These are phyloP conservation scores for Andrena bicolor DNA, from an alignment of 2,888 invertebrate species.

Conservation along the genomic window DNA sequence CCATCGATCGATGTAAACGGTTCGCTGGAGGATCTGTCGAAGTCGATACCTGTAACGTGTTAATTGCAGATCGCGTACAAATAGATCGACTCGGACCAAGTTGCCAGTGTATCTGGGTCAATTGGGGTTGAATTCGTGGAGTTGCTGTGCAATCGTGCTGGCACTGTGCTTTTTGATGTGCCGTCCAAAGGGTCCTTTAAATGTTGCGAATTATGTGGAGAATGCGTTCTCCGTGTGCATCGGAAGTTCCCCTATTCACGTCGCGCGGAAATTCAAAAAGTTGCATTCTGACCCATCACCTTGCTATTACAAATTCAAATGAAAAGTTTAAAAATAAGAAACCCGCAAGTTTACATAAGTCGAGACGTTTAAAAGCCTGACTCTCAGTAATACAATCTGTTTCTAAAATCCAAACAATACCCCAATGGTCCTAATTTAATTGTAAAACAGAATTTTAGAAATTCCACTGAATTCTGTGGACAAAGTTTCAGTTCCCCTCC, in stretches of 20 bases:
- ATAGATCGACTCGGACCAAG: conserved; percentile 28
- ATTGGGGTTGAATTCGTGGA: conserved; percentile 29
- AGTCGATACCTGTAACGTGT: conserved; percentile 36
- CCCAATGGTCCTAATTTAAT: too few species aligned
- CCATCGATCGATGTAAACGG: conserved; percentile 5
- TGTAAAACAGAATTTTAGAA: too few species aligned
- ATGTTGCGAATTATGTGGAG: background rate
- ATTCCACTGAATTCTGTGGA: too few species aligned
- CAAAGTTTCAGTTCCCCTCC: too few species aligned
- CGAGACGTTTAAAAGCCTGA: too few species aligned
- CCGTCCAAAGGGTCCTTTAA: conserved; percentile 6
- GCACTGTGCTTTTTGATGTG: conserved; percentile 18
- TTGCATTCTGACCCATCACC: too few species aligned
- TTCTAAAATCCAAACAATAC: too few species aligned
- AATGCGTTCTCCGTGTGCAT: background rate
- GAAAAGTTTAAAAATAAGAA: too few species aligned
- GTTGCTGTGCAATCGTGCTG: background rate
- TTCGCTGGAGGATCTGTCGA: conserved; percentile 11
- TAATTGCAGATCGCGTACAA: conserved; percentile 30
- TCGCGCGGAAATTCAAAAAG: background rate
- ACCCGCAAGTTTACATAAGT: too few species aligned
- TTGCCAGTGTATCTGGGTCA: conserved; percentile 28
- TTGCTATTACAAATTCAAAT: too few species aligned
- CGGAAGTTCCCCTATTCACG: conserved; percentile 7
- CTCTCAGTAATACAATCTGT: too few species aligned